Evolutionary conservation across 2,113 vertebrate genomes (phyloP).

Genomic region (Heterochromis multidens): DNA sequence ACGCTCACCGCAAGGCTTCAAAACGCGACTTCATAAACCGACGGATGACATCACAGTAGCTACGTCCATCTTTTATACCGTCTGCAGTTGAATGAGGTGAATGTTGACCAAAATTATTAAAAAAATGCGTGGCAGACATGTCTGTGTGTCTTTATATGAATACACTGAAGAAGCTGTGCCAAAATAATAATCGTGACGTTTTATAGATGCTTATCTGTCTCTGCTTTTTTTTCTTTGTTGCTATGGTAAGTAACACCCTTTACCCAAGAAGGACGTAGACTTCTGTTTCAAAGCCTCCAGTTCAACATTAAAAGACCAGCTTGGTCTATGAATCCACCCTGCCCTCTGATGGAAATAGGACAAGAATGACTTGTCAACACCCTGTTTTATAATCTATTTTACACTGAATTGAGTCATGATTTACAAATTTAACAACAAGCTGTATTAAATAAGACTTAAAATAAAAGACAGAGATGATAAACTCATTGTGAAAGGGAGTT

Average conservation of each 20-base stretch:
- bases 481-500: neutral
- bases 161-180: fast-evolving
- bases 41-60: no score
- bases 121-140: neutral
- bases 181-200: no score
- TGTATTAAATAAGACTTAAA: neutral
- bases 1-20: no score
- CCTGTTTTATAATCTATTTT: neutral
- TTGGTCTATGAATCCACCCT: neutral
- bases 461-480: neutral
- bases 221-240: neutral
- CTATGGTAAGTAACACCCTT: neutral
- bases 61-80: no score
- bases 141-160: fast-evolving
- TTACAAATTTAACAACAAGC: neutral
- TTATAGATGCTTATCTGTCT: no score
- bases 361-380: neutral
- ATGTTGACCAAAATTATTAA: neutral
- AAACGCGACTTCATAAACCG: no score
- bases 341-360: neutral
- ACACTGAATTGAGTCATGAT: neutral
- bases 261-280: neutral
- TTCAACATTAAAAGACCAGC: neutral
- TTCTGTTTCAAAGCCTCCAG: neutral
- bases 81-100: no score